Percentiles rank a stretch among this genome's conserved stretches.
Evolutionary conservation across 2,888 invertebrate species (phyloP).

Genomic region (Diloba caeruleocephala): DNA sequence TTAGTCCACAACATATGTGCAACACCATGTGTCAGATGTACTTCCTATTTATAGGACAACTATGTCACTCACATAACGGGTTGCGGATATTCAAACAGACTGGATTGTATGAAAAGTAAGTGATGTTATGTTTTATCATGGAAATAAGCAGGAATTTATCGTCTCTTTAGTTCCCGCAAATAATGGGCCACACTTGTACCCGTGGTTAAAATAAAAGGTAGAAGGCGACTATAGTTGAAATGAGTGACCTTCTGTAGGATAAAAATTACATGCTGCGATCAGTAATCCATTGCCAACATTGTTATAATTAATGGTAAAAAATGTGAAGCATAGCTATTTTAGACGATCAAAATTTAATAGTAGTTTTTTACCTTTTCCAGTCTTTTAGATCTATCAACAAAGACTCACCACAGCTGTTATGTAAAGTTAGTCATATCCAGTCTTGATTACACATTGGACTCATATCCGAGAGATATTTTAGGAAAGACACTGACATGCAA

Average conservation of each 20-base stretch:
- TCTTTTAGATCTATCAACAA: constrained; percentile 93
- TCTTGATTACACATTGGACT: constrained; percentile 95
- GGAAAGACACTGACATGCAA: constrained; percentile 89
- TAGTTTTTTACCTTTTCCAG: constrained; percentile 75
- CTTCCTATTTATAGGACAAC: constrained; percentile 97
- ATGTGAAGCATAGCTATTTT: not conserved
- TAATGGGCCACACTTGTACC: too few species aligned
- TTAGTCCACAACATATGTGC: constrained; percentile 96
- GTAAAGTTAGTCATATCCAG: constrained; percentile 97
- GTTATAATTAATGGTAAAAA: too few species aligned
- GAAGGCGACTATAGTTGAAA: too few species aligned
- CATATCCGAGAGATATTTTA: constrained; percentile 91
- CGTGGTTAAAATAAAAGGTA: too few species aligned
- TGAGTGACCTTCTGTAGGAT: too few species aligned
- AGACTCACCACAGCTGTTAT: constrained; percentile 96
- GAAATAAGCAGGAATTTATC: not conserved
- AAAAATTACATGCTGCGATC: too few species aligned
- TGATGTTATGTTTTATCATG: constrained; percentile 8
- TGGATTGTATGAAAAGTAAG: constrained; percentile 93
- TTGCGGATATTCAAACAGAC: constrained; percentile 92
- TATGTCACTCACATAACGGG: constrained; percentile 92
- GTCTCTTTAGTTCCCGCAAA: too few species aligned
- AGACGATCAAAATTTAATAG: too few species aligned
- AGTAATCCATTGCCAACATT: too few species aligned
- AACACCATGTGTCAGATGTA: constrained; percentile 98